These are phyloP conservation scores for Cyclophora albipunctata DNA, from an alignment of 2,888 invertebrate species.

Conservation along the genomic window DNA sequence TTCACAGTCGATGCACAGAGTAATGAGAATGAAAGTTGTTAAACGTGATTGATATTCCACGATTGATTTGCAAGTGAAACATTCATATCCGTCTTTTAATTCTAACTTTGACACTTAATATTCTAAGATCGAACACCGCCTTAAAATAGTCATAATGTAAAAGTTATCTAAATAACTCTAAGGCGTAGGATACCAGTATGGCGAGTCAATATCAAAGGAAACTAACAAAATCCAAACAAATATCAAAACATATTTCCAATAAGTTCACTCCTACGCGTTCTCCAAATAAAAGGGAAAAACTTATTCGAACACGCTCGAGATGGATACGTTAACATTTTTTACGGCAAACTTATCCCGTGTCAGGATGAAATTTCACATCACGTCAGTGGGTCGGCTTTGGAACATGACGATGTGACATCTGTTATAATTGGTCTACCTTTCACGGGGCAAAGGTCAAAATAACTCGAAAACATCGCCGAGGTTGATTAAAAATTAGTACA, in stretches of 20 bases:
- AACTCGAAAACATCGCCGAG: conserved; percentile 8
- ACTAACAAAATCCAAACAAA: background rate
- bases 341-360: conserved; percentile 8
- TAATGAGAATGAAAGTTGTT: conserved; percentile 52
- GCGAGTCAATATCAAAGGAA: too few relatives aligned
- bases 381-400: conserved; percentile 8
- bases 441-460: conserved; percentile 1
- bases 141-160: background rate
- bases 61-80: conserved; percentile 45
- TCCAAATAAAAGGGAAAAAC: conserved; percentile 2
- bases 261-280: conserved; percentile 1
- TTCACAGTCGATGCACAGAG: conserved; percentile 8
- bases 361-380: conserved; percentile 16
- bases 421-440: conserved; percentile 8
- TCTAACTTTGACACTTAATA: conserved; percentile 3
- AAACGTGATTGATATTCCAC: conserved; percentile 39
- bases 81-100: conserved; percentile 28
- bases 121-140: background rate
- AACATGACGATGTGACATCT: conserved; percentile 15
- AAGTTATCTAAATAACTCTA: background rate
- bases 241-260: background rate
- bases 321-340: conserved; percentile 11
- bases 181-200: too few relatives aligned
- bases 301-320: conserved; percentile 10
- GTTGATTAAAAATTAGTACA: conserved; percentile 5